Conservation (phyloP, 2,888 invertebrate genomes). For the Halocaridina rubra region DNA sequence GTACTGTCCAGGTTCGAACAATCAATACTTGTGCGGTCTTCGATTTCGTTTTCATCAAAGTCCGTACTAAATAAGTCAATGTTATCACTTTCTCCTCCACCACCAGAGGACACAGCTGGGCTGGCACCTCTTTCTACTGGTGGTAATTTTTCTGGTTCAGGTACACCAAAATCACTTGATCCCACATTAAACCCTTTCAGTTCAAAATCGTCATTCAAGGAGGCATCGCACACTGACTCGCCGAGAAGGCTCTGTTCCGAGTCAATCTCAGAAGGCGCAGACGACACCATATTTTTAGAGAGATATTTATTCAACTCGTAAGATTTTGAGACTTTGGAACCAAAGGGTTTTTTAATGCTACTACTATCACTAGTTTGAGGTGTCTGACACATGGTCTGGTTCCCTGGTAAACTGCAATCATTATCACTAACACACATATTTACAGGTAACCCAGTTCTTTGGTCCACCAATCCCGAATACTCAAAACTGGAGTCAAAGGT, state of each 20-base stretch:
- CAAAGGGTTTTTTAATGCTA: constrained; percentile 3
- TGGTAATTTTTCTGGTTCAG: constrained; percentile 35
- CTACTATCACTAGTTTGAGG: constrained; percentile 1
- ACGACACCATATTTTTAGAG: constrained; percentile 26
- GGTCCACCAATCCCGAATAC: constrained; percentile 51
- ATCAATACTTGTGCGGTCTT: constrained; percentile 54
- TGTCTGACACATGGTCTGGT: constrained; percentile 37
- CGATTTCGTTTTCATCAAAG: constrained; percentile 63
- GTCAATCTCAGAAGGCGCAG: constrained; percentile 26
- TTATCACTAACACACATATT: constrained; percentile 29
- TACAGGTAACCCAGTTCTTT: constrained; percentile 55
- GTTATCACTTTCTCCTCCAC: constrained; percentile 28
- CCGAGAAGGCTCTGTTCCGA: constrained; percentile 11
- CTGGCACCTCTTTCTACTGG: constrained; percentile 24
- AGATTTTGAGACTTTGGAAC: constrained; percentile 43
- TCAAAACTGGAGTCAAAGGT: constrained; percentile 52
- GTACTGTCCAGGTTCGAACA: not conserved
- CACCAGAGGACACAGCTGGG: constrained; percentile 20
- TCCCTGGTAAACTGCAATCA: constrained; percentile 39
- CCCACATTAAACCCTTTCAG: constrained; percentile 16
- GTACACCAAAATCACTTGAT: constrained; percentile 32
- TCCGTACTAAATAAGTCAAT: constrained; percentile 61
- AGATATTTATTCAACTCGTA: constrained; percentile 33
- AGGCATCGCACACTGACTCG: constrained; percentile 26
- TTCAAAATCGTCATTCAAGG: constrained; percentile 40